Evolutionary conservation across 2,113 vertebrate species (phyloP).

Genomic region (Fulica atra): DNA sequence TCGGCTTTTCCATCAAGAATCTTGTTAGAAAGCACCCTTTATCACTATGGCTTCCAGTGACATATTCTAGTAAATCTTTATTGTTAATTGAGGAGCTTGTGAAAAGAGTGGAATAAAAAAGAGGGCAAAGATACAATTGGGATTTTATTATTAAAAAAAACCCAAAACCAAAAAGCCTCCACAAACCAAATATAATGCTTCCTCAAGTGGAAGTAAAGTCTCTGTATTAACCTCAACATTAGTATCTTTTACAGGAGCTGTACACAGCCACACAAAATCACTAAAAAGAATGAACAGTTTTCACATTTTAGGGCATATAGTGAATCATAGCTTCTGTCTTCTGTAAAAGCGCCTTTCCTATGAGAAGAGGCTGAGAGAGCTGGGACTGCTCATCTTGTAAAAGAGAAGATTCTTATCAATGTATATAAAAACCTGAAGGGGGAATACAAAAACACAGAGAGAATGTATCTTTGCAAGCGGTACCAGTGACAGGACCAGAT

Average conservation of each 20-base stretch:
- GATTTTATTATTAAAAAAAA: background rate
- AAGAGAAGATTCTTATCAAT: too few relatives aligned
- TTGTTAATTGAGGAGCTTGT: background rate
- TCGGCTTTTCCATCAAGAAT: too few relatives aligned
- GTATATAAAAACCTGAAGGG: too few relatives aligned
- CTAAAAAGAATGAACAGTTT: background rate
- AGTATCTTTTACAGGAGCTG: background rate
- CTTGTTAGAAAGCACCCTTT: too few relatives aligned
- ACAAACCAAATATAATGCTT: background rate
- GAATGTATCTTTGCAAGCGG: too few relatives aligned
- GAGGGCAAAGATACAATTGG: background rate
- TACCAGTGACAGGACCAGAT: too few relatives aligned
- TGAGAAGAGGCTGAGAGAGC: too few relatives aligned
- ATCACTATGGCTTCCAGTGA: background rate
- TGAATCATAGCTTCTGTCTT: background rate
- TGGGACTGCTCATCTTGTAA: too few relatives aligned
- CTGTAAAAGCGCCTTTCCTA: background rate
- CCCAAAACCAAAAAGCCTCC: too few relatives aligned
- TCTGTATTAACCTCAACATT: background rate
- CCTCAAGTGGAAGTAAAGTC: background rate
- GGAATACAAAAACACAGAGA: too few relatives aligned
- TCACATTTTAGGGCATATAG: background rate
- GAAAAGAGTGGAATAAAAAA: background rate
- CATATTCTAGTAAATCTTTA: background rate
- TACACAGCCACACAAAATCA: background rate